phyloP scores from a whole-genome alignment of 1,140 invertebrate genomes.

The Papilio aristodemus region DNA sequence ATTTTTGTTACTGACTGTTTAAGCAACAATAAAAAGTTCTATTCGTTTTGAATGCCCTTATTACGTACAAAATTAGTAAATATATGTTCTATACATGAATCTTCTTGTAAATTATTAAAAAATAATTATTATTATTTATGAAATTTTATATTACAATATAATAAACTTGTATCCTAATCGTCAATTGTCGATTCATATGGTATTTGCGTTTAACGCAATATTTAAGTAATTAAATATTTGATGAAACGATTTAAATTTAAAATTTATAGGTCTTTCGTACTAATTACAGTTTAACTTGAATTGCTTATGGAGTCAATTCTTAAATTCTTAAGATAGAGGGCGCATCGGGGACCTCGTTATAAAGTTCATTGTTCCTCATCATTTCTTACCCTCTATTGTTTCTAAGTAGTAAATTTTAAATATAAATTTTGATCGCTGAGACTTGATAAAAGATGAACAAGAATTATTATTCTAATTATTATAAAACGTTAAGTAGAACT shows the following conservation, averaged over 20 bases:
- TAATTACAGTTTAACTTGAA: slow-evolving; percentile 23
- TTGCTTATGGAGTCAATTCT: slow-evolving; percentile 19
- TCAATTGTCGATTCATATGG: too few relatives aligned
- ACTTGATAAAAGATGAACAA: slow-evolving; percentile 17
- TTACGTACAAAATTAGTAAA: too few relatives aligned
- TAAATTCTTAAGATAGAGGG: slow-evolving; percentile 20
- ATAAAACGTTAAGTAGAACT: background rate
- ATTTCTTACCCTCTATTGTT: slow-evolving; percentile 27
- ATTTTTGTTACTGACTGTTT: too few relatives aligned
- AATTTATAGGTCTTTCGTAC: background rate
- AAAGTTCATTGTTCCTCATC: slow-evolving; percentile 16
- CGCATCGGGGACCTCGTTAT: slow-evolving; percentile 29
- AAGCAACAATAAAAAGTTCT: too few relatives aligned
- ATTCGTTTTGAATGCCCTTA: too few relatives aligned
- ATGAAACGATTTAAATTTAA: background rate
- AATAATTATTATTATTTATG: too few relatives aligned
- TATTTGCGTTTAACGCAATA: background rate
- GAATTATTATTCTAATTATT: background rate
- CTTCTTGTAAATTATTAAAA: too few relatives aligned
- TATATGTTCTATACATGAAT: too few relatives aligned
- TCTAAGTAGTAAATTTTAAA: slow-evolving; percentile 34
- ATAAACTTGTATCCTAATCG: too few relatives aligned
- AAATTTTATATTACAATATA: too few relatives aligned
- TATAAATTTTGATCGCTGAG: slow-evolving; percentile 17
- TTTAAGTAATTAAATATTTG: background rate